A percentile compares a stretch with the other conserved stretches of the same genome.
Conservation (phyloP, 1,140 invertebrate genomes). For the Triops cancriformis region DNA sequence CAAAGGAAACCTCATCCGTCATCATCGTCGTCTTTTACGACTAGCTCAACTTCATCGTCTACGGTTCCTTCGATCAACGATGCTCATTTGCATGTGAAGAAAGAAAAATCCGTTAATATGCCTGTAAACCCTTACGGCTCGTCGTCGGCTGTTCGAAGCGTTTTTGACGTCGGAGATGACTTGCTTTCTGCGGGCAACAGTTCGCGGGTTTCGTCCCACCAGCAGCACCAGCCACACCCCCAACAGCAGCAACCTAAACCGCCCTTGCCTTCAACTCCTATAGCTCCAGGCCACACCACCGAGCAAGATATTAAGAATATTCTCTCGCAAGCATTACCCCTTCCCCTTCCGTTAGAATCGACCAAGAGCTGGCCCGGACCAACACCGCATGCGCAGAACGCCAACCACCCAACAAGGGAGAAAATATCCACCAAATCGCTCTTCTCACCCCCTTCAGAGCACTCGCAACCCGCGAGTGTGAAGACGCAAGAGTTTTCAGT, state of each 20-base stretch:
- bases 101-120: not conserved
- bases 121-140: not conserved
- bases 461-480: not conserved
- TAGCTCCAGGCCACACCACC: not conserved
- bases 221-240: not conserved
- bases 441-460: not conserved
- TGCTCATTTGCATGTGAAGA: not conserved
- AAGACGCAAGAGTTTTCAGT: not conserved
- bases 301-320: not conserved
- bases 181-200: not conserved
- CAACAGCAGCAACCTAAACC: not conserved
- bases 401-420: not conserved
- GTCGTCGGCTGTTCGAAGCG: not conserved
- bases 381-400: not conserved
- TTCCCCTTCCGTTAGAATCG: not conserved
- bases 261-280: not conserved
- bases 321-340: not conserved
- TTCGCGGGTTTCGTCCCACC: not conserved
- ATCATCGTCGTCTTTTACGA: not conserved
- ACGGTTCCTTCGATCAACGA: not conserved
- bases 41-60: not conserved
- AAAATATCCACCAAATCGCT: not conserved
- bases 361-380: not conserved
- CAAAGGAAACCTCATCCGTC: not conserved
- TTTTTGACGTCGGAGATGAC: not conserved